These are phyloP conservation scores for Brachionus asplanchnoidis DNA, from an alignment of 1,140 invertebrate genomes.

Conservation along the genomic window DNA sequence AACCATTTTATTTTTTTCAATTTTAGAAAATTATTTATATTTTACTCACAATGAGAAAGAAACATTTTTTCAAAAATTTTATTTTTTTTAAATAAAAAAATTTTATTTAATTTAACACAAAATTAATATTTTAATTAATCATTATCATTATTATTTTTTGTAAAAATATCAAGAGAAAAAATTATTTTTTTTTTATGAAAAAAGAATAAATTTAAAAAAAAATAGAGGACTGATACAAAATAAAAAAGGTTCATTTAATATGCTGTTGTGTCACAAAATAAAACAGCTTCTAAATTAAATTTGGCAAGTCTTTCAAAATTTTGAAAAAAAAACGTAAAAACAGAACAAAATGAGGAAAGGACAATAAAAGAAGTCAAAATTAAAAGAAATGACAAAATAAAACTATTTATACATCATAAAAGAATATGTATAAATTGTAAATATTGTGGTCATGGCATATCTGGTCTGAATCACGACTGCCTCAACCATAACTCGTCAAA, in stretches of 20 bases:
- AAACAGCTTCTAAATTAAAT: neutral
- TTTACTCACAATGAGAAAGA: neutral
- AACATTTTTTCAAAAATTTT: conserved; percentile 8
- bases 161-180: conserved; percentile 20
- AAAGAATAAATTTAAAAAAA: neutral
- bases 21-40: no score
- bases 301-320: neutral
- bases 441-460: neutral
- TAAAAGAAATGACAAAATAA: neutral
- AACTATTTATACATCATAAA: conserved; percentile 7
- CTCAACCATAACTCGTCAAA: neutral
- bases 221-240: neutral
- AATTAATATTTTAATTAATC: conserved; percentile 32
- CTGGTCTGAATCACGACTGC: neutral
- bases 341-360: neutral
- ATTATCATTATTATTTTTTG: conserved; percentile 6
- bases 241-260: neutral
- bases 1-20: no score
- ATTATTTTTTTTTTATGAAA: neutral
- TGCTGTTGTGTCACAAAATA: neutral
- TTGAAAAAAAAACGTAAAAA: neutral
- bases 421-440: conserved; percentile 20
- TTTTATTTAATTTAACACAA: conserved; percentile 23
- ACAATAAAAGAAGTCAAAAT: neutral
- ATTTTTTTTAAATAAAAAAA: conserved; percentile 4